Evolutionary conservation across 2,113 vertebrate species (phyloP), one percentile per base, ranked within the genome.

Genomic region (Rhineura floridana): DNA sequence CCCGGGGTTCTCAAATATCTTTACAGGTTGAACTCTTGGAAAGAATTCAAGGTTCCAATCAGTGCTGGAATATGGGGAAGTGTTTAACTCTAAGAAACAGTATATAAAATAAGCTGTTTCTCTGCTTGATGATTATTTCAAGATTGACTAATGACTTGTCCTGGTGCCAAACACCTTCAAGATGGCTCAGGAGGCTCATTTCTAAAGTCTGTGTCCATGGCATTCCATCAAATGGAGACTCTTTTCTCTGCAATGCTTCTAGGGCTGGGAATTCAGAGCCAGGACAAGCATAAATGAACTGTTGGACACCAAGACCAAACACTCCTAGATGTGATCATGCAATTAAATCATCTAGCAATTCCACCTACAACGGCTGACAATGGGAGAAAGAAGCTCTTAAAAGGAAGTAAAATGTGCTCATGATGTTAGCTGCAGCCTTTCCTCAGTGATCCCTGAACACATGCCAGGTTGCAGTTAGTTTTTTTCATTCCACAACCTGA

Each of bases 21-120:
- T 97, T 96, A 96, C 91, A 96, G 93, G 93, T 96, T 96, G 93
- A 96, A 93, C 93, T 94, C 94, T 95, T 96, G 95, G 94, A 96
- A 95, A 93, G 39, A 73, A 94, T 93, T 95, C 94, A 96, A 94
- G 90, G 94, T 93, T 94, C 93, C 93, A 97, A 95, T 95, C 95
- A 95, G 89, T 91, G 82, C 87, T 91, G 85, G 93, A 92, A 94
- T 96, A 96, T 91, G 85, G 88, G 91, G 91, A 95, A 96, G 94
- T 95, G 95, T 95, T 96, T 96, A 96, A 94, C 92, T 96, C 89
- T 95, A 96, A 89, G 92, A 96, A 95, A 96, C 91, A 93, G 93
- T 93, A 93, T 93, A 95, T 95, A 96, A 95, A 96, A 94, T 93
- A 96, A 93, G 92, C 83, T 93, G 44, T 94, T 95, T 89, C 92